phyloP scores from a whole-genome alignment of 2,113 vertebrate species.

The Sula dactylatra region DNA sequence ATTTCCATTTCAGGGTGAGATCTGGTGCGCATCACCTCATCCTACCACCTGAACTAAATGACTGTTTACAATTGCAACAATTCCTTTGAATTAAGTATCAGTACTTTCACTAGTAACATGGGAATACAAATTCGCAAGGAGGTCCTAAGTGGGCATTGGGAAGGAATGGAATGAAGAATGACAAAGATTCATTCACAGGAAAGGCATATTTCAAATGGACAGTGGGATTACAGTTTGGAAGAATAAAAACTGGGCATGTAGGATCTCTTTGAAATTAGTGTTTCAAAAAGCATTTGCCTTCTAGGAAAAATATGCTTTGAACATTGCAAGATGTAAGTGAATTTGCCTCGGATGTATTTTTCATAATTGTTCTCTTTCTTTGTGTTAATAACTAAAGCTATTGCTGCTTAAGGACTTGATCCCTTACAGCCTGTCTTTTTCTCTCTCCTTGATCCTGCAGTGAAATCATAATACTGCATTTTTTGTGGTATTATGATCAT shows the following conservation, averaged over 20 bases:
- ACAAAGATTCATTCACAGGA: neutral
- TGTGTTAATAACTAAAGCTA: neutral
- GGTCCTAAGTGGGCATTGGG: neutral
- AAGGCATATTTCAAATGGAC: neutral
- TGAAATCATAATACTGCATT: slow-evolving; percentile 57
- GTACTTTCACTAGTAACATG: neutral
- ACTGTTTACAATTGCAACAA: neutral
- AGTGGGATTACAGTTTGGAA: neutral
- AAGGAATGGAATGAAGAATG: neutral
- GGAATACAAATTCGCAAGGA: neutral
- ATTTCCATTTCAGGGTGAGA: neutral
- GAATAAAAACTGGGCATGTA: neutral
- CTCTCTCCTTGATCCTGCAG: slow-evolving; percentile 35
- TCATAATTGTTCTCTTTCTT: neutral
- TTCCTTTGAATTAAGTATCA: neutral
- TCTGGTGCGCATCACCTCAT: neutral
- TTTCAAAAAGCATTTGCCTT: neutral
- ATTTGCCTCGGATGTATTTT: neutral
- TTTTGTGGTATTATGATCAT: slow-evolving; percentile 57
- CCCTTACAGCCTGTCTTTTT: neutral
- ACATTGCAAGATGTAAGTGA: neutral
- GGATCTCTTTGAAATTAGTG: neutral
- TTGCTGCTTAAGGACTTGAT: slow-evolving; percentile 7
- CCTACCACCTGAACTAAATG: neutral
- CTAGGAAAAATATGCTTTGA: neutral